Percentiles rank a stretch among this genome's conserved stretches.
Evolutionary conservation across 2,888 invertebrate genomes (phyloP).

Genomic region (Drosophila pseudotalamancana): DNA sequence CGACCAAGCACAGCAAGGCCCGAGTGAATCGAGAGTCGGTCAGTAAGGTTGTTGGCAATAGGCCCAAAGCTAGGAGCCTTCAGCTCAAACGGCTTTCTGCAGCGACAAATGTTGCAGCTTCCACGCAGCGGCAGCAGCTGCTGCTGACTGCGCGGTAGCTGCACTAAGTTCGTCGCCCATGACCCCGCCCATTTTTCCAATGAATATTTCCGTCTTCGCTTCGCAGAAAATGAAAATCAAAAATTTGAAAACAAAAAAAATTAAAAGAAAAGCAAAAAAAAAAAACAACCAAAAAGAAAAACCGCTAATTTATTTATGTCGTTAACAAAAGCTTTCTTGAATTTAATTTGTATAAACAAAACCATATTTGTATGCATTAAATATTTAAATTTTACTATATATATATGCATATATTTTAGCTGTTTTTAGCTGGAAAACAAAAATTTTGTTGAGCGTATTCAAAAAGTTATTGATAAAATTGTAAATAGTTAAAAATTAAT

Average conservation of each 20-base stretch:
- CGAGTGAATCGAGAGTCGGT: constrained; percentile 33
- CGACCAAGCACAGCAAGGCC: constrained; percentile 41
- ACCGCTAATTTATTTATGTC: constrained; percentile 61
- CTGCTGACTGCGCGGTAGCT: constrained; percentile 75
- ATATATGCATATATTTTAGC: constrained; percentile 21
- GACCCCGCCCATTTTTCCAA: constrained; percentile 63
- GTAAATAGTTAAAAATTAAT: constrained; percentile 71
- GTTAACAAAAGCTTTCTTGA: constrained; percentile 76
- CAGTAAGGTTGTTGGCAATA: constrained; percentile 9
- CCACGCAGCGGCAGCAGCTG: constrained; percentile 34
- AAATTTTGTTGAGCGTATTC: constrained; percentile 50
- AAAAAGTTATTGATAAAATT: constrained; percentile 37
- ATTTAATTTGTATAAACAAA: constrained; percentile 71
- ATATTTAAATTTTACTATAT: constrained; percentile 35
- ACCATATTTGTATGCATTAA: constrained; percentile 41
- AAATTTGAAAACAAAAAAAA: constrained; percentile 6
- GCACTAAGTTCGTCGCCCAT: constrained; percentile 54
- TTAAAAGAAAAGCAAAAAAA: constrained; percentile 16
- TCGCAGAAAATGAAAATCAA: constrained; percentile 46
- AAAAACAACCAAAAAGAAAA: constrained; percentile 29
- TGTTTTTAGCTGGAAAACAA: constrained; percentile 41
- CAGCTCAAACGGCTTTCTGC: neutral
- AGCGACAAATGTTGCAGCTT: constrained; percentile 13
- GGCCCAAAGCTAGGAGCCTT: constrained; percentile 18
- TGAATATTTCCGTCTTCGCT: constrained; percentile 71